Percentiles rank a stretch among this genome's conserved stretches.
Evolutionary conservation across 2,113 vertebrate genomes (phyloP).

Genomic region (Cisticola juncidis): DNA sequence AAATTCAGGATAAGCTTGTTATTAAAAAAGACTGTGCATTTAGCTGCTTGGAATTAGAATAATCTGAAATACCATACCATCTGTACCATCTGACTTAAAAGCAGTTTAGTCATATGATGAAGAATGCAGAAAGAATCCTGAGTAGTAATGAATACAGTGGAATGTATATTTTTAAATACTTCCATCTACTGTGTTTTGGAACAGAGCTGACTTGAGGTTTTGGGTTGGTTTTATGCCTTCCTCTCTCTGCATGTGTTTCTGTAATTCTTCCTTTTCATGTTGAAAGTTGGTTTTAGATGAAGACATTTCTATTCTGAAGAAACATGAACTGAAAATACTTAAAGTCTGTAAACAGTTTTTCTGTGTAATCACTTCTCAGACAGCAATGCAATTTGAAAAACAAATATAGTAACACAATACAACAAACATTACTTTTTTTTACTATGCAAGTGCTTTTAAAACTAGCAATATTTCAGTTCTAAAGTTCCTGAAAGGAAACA

Average conservation of each 20-base stretch:
- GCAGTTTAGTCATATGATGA: constrained; percentile 6
- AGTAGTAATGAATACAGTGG: background rate
- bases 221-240: background rate
- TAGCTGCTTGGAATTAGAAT: constrained; percentile 39
- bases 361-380: background rate
- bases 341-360: background rate
- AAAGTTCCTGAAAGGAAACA: background rate
- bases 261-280: background rate
- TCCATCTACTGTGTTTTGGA: background rate
- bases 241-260: background rate
- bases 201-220: background rate
- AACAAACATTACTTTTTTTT: background rate
- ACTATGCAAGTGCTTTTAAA: background rate
- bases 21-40: constrained; percentile 29
- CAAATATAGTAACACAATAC: background rate
- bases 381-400: background rate
- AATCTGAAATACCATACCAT: constrained; percentile 44
- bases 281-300: background rate
- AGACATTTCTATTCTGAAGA: background rate
- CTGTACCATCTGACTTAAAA: constrained; percentile 13
- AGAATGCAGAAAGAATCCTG: constrained; percentile 35
- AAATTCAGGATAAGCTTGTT: constrained; percentile 25
- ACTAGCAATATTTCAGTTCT: background rate
- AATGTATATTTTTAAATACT: constrained; percentile 24
- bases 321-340: background rate